Evolutionary conservation across 2,113 vertebrate species (phyloP), one percentile per base, ranked within the genome.

Genomic region (Daboia siamensis): DNA sequence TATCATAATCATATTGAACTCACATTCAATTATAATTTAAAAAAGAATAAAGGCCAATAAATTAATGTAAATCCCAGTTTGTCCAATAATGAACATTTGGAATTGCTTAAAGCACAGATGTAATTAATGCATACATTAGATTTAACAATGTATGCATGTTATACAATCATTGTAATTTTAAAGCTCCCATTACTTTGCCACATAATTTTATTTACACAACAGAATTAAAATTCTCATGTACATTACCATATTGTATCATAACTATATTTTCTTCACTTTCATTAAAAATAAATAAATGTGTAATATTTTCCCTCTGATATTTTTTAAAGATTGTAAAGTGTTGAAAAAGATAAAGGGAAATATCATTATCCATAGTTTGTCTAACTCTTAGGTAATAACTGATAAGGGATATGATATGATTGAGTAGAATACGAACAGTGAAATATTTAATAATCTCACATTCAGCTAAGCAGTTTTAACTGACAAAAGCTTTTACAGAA

Each of bases 11-110:
- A 46, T 44, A 91, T 24, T 86, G 21, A 86, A 86, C 85, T 46
- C 5, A 48, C 85, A 86, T 51, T 51, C 48, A 51, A 86, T 48
- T n/a, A 61, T 29, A 33, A 11, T 1, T 59, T 95, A 24, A 95
- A 90, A 93, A 95, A 88, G 93, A 87, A 87, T 87, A 92, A 96
- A 96, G 90, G 91, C 94, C 91, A 92, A 95, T 95, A 94, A 95
- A 94, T 95, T 90, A 69, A 74, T 93, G 94, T 91, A 85, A 94
- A 94, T 93, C 39, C 88, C 90, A 80, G 92, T 80, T 90, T 54
- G 64, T 93, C 93, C 74, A 87, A 92, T 0, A 92, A 69, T 95
- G 8, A 95, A 95, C 96, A 94, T 93, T 89, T 88, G 94, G 90
- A 86, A 56, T 87, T 91, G 90, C 93, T 93, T 94, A 93, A 95